Evolutionary conservation across 2,797 vertebrate genomes (phyloP).

Genomic region (Malurus splendens): DNA sequence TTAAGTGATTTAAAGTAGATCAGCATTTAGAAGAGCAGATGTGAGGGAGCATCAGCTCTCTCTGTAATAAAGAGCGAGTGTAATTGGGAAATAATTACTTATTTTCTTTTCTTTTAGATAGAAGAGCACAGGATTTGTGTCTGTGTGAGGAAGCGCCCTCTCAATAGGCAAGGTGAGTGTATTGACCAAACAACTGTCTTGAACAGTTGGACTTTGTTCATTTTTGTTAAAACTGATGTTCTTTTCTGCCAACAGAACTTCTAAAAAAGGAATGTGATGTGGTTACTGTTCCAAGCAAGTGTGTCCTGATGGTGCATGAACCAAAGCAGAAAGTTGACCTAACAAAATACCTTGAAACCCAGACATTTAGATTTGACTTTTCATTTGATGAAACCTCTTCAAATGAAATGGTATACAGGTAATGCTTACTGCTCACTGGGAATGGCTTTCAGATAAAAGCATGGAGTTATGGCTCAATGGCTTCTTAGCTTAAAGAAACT

Average conservation of each 20-base stretch:
- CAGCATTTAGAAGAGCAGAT: neutral
- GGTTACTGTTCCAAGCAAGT: slow-evolving; percentile 86
- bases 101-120: slow-evolving; percentile 66
- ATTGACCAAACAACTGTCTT: neutral
- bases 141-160: slow-evolving; percentile 92
- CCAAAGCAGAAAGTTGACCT: slow-evolving; percentile 96
- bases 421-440: neutral
- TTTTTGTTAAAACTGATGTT: neutral
- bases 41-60: rapidly evolving
- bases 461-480: neutral
- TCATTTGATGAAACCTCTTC: slow-evolving; percentile 86
- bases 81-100: neutral
- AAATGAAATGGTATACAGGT: slow-evolving; percentile 95
- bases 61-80: neutral
- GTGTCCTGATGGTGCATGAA: slow-evolving; percentile 86
- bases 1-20: neutral
- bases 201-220: neutral
- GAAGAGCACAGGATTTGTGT: slow-evolving; percentile 90
- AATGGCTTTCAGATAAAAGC: neutral
- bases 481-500: neutral
- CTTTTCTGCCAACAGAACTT: slow-evolving; percentile 74
- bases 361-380: slow-evolving; percentile 91
- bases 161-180: slow-evolving; percentile 87
- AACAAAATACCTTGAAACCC: slow-evolving; percentile 95
- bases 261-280: slow-evolving; percentile 91